phyloP scores from a whole-genome alignment of 2,797 vertebrate genomes.

The Champsocephalus gunnari region DNA sequence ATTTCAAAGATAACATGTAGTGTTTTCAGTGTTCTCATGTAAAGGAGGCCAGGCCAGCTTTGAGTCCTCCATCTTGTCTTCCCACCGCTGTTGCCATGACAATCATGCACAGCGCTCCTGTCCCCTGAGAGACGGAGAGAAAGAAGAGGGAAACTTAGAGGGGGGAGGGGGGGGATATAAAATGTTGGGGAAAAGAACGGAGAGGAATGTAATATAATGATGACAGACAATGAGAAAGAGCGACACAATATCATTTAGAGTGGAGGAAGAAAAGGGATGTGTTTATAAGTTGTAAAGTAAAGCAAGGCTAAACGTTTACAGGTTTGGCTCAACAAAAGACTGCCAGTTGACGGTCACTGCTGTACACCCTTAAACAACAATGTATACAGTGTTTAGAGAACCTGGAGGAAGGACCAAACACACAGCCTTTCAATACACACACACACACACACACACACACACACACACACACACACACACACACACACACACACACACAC shows the following conservation, averaged over 20 bases:
- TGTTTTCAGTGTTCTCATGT: constrained; percentile 34
- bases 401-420: constrained; percentile 51
- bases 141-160: constrained; percentile 60
- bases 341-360: background rate
- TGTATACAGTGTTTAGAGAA: constrained; percentile 28
- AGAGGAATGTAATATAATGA: constrained; percentile 40
- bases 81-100: constrained; percentile 84
- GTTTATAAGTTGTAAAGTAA: constrained; percentile 22
- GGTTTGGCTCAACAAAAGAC: constrained; percentile 39
- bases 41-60: constrained; percentile 70
- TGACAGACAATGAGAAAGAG: constrained; percentile 12
- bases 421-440: constrained; percentile 18
- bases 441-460: constrained; percentile 6
- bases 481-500: constrained; percentile 8
- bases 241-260: constrained; percentile 12
- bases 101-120: constrained; percentile 76
- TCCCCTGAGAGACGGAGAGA: constrained; percentile 70
- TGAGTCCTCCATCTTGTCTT: constrained; percentile 83
- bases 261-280: constrained; percentile 31
- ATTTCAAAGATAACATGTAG: constrained; percentile 56
- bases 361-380: constrained; percentile 25
- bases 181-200: constrained; percentile 37
- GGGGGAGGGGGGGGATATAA: constrained; percentile 30
- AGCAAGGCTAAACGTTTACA: constrained; percentile 44
- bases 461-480: background rate